Conservation (phyloP, 2,888 invertebrate genomes). For the Andrena marginata region DNA sequence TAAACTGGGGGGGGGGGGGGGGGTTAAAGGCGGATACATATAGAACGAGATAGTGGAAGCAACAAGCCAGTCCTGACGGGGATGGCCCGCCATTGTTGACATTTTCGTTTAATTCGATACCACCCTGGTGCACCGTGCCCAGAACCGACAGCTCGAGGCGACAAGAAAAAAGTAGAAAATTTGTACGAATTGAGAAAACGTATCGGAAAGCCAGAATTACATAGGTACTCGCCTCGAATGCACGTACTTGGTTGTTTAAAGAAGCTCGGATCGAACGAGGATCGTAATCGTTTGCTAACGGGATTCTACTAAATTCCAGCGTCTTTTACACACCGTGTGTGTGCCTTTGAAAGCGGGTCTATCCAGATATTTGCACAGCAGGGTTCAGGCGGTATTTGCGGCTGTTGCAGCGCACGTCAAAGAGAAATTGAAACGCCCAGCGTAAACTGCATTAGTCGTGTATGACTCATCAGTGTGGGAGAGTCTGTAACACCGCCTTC, state of each 20-base stretch:
- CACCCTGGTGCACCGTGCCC: too few relatives aligned
- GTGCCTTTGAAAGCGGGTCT: conserved; percentile 29
- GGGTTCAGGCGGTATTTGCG: conserved; percentile 22
- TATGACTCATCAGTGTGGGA: conserved; percentile 44
- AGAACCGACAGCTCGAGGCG: not conserved
- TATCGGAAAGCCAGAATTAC: too few relatives aligned
- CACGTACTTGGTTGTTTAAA: too few relatives aligned
- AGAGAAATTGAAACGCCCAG: conserved; percentile 62
- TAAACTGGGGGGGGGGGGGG: not conserved
- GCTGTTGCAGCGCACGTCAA: conserved; percentile 49
- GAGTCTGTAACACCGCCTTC: conserved; percentile 31
- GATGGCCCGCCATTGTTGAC: not conserved
- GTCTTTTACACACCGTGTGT: conserved; percentile 9
- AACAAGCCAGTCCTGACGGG: not conserved
- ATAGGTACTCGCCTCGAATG: too few relatives aligned
- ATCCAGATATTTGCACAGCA: conserved; percentile 24
- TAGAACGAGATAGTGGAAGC: not conserved
- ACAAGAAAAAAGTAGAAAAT: not conserved
- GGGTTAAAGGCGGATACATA: not conserved
- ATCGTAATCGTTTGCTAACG: not conserved
- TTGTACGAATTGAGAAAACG: too few relatives aligned
- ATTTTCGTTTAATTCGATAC: not conserved
- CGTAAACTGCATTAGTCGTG: conserved; percentile 53
- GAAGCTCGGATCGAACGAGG: not conserved
- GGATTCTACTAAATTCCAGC: not conserved